These are phyloP conservation scores for Valencia hispanica DNA, from an alignment of 2,797 vertebrate genomes.

Conservation along the genomic window DNA sequence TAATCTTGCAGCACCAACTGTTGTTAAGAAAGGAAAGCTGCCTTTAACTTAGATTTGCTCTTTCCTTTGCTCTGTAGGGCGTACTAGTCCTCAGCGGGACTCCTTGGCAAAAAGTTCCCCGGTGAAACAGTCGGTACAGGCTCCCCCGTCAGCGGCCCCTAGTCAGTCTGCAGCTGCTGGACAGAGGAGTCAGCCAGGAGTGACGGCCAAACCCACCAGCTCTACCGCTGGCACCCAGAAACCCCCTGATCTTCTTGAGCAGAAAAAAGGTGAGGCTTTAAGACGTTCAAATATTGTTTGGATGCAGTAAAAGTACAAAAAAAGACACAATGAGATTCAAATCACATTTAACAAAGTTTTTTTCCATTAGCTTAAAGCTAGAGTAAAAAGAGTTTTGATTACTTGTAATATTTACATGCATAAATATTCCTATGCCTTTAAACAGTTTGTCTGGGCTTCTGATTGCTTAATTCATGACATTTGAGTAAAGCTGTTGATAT, in stretches of 20 bases:
- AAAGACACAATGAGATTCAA: not conserved
- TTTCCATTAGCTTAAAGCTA: too few relatives aligned
- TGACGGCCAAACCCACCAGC: slow-evolving; percentile 74
- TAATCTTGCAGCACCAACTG: not conserved
- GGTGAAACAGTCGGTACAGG: slow-evolving; percentile 86
- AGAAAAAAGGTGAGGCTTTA: slow-evolving; percentile 85
- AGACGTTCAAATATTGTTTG: not conserved
- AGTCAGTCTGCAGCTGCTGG: slow-evolving; percentile 79
- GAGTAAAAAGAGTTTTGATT: too few relatives aligned
- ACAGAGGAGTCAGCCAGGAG: slow-evolving; percentile 82
- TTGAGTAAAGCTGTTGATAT: not conserved
- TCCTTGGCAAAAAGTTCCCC: slow-evolving; percentile 85
- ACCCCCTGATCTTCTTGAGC: slow-evolving; percentile 88
- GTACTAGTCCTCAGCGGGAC: slow-evolving; percentile 85
- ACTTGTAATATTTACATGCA: too few relatives aligned
- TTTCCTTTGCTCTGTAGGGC: slow-evolving; percentile 74
- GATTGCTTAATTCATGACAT: too few relatives aligned
- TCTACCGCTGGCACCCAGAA: slow-evolving; percentile 82
- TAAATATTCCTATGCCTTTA: not conserved
- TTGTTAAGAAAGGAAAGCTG: too few relatives aligned
- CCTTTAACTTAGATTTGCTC: not conserved
- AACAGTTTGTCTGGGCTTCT: not conserved
- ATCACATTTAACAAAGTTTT: too few relatives aligned
- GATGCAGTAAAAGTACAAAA: too few relatives aligned
- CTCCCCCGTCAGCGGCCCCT: slow-evolving; percentile 72